Evolutionary conservation across 2,113 vertebrate species (phyloP).

Genomic region (mouse (Mus musculus)): DNA sequence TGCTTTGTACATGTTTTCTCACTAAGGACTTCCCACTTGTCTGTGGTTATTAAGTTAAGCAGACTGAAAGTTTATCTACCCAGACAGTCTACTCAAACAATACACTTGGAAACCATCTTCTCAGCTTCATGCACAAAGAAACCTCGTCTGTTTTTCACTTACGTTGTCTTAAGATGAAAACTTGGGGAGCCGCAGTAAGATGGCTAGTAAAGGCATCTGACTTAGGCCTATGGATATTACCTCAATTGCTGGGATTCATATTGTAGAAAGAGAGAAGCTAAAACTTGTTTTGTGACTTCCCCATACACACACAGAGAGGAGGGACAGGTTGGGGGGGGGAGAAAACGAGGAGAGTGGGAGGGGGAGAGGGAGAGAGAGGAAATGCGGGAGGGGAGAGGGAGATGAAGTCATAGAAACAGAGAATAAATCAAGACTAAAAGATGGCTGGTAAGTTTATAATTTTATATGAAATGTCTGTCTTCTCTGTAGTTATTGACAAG

Average conservation of each 20-base stretch:
- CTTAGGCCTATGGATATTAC: too few relatives aligned
- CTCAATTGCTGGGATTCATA: not conserved
- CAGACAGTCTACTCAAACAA: not conserved
- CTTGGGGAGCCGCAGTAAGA: not conserved
- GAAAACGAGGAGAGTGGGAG: rapidly evolving
- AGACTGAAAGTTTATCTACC: not conserved
- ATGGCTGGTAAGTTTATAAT: not conserved
- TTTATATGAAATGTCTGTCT: not conserved
- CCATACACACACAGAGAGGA: not conserved
- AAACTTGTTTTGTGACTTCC: not conserved
- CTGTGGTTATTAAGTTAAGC: not conserved
- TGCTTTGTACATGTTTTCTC: slow-evolving; percentile 23
- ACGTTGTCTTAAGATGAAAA: not conserved
- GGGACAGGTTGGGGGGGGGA: rapidly evolving
- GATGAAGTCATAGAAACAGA: not conserved
- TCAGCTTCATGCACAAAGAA: not conserved
- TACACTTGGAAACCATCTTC: too few relatives aligned
- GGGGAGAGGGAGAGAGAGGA: rapidly evolving
- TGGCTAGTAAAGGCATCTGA: not conserved
- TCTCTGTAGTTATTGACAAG: not conserved
- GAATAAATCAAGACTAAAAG: not conserved
- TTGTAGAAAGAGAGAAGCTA: not conserved
- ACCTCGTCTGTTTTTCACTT: not conserved
- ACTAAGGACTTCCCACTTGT: not conserved
- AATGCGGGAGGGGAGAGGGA: rapidly evolving